A percentile compares a stretch with the other conserved stretches of the same genome.
Conservation (phyloP, 1,140 invertebrate genomes). For the Matsumurasca onukii region DNA sequence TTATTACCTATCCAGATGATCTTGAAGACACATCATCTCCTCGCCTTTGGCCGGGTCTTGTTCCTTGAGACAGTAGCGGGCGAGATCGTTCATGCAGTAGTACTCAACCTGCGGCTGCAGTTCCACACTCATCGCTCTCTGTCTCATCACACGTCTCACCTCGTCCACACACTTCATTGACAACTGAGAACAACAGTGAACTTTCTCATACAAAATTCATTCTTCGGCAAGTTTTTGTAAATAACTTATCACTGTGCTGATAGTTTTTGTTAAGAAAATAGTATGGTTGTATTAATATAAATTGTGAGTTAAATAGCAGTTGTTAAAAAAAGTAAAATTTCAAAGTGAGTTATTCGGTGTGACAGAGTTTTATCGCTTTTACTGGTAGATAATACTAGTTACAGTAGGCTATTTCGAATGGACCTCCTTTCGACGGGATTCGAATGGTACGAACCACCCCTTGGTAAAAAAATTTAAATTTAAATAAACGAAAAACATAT, state of each 20-base stretch:
- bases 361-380: too few species aligned
- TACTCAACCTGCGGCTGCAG: conserved; percentile 93
- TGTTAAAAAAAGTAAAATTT: too few species aligned
- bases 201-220: conserved; percentile 9
- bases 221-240: too few species aligned
- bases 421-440: too few species aligned
- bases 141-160: conserved; percentile 88
- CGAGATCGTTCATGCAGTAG: conserved; percentile 83
- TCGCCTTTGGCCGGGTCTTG: conserved; percentile 81
- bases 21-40: conserved; percentile 92
- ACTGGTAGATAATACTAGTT: too few species aligned
- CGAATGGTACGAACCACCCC: too few species aligned
- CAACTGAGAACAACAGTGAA: conserved; percentile 44
- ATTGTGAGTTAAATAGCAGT: too few species aligned
- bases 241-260: too few species aligned
- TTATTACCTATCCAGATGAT: conserved; percentile 77
- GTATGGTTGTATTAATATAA: neutral
- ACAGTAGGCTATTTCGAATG: too few species aligned
- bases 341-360: too few species aligned
- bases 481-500: too few species aligned
- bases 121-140: conserved; percentile 88
- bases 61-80: conserved; percentile 78
- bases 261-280: conserved; percentile 9
- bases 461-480: too few species aligned
- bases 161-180: conserved; percentile 70